A percentile compares a stretch with the other conserved stretches of the same genome.
phyloP scores from a whole-genome alignment of 1,140 invertebrate genomes.

The Megalonaias nervosa region DNA sequence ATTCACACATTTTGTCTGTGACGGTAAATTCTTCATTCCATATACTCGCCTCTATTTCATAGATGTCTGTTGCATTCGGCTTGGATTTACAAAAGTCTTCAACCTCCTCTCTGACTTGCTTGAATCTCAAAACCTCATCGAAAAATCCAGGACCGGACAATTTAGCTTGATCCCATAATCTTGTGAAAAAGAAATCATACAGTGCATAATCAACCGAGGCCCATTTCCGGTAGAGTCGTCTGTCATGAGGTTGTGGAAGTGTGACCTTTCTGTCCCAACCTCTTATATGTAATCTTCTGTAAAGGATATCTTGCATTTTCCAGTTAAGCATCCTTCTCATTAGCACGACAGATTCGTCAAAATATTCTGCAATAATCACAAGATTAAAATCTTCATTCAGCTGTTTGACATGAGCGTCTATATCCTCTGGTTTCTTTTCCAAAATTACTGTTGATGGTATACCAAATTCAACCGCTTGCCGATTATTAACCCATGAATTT shows the following conservation, averaged over 20 bases:
- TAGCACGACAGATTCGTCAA: slow-evolving; percentile 75
- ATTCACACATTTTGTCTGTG: slow-evolving; percentile 19
- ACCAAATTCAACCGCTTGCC: slow-evolving; percentile 51
- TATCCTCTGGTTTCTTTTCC: slow-evolving; percentile 27
- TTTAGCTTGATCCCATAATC: slow-evolving; percentile 23
- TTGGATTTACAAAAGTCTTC: slow-evolving; percentile 32
- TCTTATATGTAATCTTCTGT: slow-evolving; percentile 29
- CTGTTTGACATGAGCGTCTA: slow-evolving; percentile 37
- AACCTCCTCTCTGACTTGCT: slow-evolving; percentile 26
- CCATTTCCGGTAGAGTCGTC: slow-evolving; percentile 13
- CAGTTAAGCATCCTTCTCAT: slow-evolving; percentile 73
- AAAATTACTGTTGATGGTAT: slow-evolving; percentile 26
- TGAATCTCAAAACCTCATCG: slow-evolving; percentile 22
- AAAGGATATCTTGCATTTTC: slow-evolving; percentile 71
- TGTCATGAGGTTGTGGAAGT: slow-evolving; percentile 21
- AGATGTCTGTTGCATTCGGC: slow-evolving; percentile 29
- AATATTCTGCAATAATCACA: slow-evolving; percentile 74
- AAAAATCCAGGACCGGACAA: slow-evolving; percentile 28
- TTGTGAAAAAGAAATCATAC: slow-evolving; percentile 31
- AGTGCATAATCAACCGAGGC: slow-evolving; percentile 30
- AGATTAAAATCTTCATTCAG: slow-evolving; percentile 69
- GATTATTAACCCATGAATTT: slow-evolving; percentile 45
- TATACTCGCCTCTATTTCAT: not conserved
- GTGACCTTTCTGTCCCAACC: slow-evolving; percentile 37
- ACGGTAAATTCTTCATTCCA: slow-evolving; percentile 10